Conservation (phyloP, 2,113 vertebrate species). For the Sorex araneus region DNA sequence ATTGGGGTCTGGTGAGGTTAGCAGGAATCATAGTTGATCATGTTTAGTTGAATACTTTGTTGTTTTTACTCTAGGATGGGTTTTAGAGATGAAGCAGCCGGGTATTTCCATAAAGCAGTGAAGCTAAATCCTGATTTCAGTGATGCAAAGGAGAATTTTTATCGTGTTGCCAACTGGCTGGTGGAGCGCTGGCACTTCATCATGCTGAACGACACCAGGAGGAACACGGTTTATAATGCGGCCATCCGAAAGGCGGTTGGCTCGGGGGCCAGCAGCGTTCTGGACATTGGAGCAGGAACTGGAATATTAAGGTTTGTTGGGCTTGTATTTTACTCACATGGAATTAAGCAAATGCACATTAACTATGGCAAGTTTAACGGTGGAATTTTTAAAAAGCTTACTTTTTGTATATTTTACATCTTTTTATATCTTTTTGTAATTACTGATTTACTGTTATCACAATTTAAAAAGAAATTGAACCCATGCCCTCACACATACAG, state of each 20-base stretch:
- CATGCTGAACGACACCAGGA: slow-evolving; percentile 97
- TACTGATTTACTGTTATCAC: too few relatives aligned
- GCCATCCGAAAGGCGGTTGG: slow-evolving; percentile 94
- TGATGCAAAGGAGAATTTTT: slow-evolving; percentile 98
- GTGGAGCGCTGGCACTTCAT: slow-evolving; percentile 99
- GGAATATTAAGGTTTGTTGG: slow-evolving; percentile 95
- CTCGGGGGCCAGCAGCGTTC: slow-evolving; percentile 93
- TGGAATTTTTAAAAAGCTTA: slow-evolving; percentile 36
- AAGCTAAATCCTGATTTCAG: slow-evolving; percentile 95
- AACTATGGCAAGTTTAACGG: slow-evolving; percentile 45
- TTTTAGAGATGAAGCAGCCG: slow-evolving; percentile 97
- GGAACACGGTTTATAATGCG: slow-evolving; percentile 94
- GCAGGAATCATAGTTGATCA: neutral
- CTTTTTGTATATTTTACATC: too few relatives aligned
- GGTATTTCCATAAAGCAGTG: slow-evolving; percentile 97
- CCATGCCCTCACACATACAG: too few relatives aligned
- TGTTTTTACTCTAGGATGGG: slow-evolving; percentile 92
- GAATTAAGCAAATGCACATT: slow-evolving; percentile 3
- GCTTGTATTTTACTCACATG: neutral
- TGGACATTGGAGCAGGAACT: slow-evolving; percentile 98
- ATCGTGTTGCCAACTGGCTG: slow-evolving; percentile 98
- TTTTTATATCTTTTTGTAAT: too few relatives aligned
- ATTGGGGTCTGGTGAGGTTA: neutral
- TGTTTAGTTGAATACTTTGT: slow-evolving; percentile 37
- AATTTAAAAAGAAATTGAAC: too few relatives aligned